Evolutionary conservation across 2,797 vertebrate genomes (phyloP).

Genomic region (Pseudochaenichthys georgianus): DNA sequence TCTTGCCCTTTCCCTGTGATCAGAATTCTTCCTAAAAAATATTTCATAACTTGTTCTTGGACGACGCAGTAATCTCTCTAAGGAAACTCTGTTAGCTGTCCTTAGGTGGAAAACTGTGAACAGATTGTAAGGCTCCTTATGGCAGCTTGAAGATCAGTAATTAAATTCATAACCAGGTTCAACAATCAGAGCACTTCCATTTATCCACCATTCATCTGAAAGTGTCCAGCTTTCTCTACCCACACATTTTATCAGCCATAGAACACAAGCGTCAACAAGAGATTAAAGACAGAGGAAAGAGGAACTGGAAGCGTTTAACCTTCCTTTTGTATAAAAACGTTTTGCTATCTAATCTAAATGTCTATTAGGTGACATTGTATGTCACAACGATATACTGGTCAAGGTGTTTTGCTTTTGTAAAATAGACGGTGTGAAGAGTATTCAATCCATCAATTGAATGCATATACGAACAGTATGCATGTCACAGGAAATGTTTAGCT

Average conservation of each 20-base stretch:
- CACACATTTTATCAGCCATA: constrained; percentile 10
- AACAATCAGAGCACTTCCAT: constrained; percentile 16
- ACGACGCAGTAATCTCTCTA: constrained; percentile 1
- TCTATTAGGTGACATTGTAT: not conserved
- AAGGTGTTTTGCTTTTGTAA: not conserved
- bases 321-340: not conserved
- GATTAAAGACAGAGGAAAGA: not conserved
- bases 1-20: not conserved
- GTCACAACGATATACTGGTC: not conserved
- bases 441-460: too few relatives aligned
- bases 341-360: not conserved
- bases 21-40: not conserved
- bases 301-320: not conserved
- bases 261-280: constrained; percentile 12
- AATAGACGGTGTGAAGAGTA: not conserved
- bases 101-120: not conserved
- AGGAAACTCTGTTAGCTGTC: constrained; percentile 17
- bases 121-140: constrained; percentile 41
- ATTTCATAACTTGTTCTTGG: constrained; percentile 20
- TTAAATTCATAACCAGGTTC: constrained; percentile 43
- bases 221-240: not conserved
- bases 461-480: too few relatives aligned
- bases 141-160: constrained; percentile 21
- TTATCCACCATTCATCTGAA: constrained; percentile 18
- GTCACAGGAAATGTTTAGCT: too few relatives aligned